Conservation (phyloP, 2,113 vertebrate genomes). For the Spizaetus ornatus region DNA sequence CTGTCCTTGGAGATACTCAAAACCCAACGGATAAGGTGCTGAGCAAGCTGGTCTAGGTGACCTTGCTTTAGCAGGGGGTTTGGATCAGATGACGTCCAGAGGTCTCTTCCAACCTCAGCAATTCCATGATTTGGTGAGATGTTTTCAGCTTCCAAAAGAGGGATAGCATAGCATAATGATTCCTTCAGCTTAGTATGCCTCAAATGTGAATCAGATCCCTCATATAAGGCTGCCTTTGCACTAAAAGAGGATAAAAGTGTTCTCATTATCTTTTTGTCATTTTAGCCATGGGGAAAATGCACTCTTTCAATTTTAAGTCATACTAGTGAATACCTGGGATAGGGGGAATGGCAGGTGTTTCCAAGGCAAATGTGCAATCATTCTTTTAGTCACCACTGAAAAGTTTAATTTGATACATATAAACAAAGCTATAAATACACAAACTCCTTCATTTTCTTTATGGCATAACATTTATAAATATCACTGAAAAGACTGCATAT, state of each 20-base stretch:
- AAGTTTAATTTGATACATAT: neutral
- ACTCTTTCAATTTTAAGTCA: neutral
- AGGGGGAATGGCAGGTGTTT: neutral
- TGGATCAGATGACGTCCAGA: neutral
- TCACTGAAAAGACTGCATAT: neutral
- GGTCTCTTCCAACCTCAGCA: neutral
- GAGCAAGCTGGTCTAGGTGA: neutral
- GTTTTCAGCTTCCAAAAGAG: neutral
- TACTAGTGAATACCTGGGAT: neutral
- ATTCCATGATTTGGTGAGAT: accelerated
- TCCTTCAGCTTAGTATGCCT: neutral
- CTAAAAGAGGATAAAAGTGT: neutral
- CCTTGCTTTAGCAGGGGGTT: neutral
- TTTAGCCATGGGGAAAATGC: neutral
- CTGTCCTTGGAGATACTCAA: neutral
- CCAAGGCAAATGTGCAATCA: neutral
- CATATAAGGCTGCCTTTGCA: neutral
- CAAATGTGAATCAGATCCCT: neutral
- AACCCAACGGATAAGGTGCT: neutral
- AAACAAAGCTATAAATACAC: neutral
- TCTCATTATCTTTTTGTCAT: neutral
- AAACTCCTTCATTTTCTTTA: neutral
- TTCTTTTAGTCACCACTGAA: neutral
- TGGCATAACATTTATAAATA: neutral
- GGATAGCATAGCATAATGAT: neutral